These are phyloP conservation scores for Micropoecilia bifurca DNA, from an alignment of 2,797 vertebrate species.

Conservation along the genomic window DNA sequence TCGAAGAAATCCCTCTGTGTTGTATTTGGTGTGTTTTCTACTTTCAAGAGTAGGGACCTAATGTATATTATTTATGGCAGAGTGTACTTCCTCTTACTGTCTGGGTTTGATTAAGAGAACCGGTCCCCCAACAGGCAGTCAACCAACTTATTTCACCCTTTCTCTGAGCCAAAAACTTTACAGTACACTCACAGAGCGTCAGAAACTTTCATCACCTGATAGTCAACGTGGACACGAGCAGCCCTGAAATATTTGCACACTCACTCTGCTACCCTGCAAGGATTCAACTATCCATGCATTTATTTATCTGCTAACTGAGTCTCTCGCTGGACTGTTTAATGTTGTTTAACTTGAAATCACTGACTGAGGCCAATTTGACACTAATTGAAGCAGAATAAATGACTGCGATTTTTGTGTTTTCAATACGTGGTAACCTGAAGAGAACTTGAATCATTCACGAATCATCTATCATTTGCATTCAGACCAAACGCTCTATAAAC, in stretches of 20 bases:
- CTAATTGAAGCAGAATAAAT: conserved; percentile 40
- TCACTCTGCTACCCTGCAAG: conserved; percentile 4
- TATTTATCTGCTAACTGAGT: conserved; percentile 21
- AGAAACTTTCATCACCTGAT: conserved; percentile 6
- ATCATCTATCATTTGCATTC: conserved; percentile 71
- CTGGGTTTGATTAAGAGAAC: conserved; percentile 74
- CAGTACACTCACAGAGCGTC: conserved; percentile 1
- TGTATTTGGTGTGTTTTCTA: conserved; percentile 60
- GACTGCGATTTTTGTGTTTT: conserved; percentile 33
- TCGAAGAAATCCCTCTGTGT: conserved; percentile 46
- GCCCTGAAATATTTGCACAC: conserved; percentile 9
- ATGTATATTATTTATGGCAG: conserved; percentile 61
- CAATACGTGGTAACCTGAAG: conserved; percentile 52
- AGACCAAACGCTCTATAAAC: conserved; percentile 68
- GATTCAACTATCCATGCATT: conserved; percentile 1
- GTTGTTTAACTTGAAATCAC: conserved; percentile 15
- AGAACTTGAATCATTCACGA: conserved; percentile 65
- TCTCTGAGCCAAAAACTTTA: conserved; percentile 10
- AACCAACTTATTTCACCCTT: conserved; percentile 29
- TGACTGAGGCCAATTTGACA: conserved; percentile 28
- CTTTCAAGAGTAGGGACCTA: conserved; percentile 64
- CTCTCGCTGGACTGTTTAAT: conserved; percentile 19
- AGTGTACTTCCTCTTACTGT: conserved; percentile 65
- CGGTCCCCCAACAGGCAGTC: conserved; percentile 42
- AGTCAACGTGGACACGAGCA: background rate